Evolutionary conservation across 2,113 vertebrate species (phyloP).

Genomic region (Centropus bengalensis): DNA sequence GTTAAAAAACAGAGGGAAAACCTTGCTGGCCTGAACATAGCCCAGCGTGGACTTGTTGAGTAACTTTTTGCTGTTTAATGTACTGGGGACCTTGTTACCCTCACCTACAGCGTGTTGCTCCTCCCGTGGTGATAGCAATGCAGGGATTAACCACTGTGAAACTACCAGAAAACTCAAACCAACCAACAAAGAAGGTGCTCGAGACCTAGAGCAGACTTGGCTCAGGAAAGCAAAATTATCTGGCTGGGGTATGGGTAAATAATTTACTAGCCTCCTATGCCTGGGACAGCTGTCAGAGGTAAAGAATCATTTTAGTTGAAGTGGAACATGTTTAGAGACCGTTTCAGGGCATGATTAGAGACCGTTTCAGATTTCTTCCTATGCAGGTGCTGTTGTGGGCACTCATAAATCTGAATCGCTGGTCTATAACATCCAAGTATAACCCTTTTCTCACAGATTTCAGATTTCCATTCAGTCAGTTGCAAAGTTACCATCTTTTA

Average conservation of each 20-base stretch:
- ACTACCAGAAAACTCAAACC: neutral
- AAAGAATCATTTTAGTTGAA: neutral
- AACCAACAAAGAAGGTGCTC: neutral
- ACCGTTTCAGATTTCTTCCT: neutral
- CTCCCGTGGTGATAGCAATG: neutral
- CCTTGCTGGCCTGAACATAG: neutral
- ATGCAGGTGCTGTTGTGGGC: slow-evolving; percentile 5
- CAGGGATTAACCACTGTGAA: neutral
- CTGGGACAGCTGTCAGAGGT: neutral
- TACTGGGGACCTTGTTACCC: neutral
- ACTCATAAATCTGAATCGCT: slow-evolving; percentile 30
- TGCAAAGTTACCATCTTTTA: neutral
- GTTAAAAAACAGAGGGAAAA: neutral
- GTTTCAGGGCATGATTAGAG: neutral
- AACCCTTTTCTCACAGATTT: neutral
- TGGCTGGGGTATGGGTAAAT: neutral
- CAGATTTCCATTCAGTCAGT: neutral
- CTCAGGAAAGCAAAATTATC: neutral
- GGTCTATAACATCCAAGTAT: neutral
- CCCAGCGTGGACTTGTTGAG: neutral
- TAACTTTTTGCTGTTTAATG: neutral
- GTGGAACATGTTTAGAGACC: neutral
- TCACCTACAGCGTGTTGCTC: neutral
- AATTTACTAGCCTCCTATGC: neutral
- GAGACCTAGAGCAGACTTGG: neutral